Conservation (phyloP, 2,797 vertebrate species). For the Eospalax fontanierii region DNA sequence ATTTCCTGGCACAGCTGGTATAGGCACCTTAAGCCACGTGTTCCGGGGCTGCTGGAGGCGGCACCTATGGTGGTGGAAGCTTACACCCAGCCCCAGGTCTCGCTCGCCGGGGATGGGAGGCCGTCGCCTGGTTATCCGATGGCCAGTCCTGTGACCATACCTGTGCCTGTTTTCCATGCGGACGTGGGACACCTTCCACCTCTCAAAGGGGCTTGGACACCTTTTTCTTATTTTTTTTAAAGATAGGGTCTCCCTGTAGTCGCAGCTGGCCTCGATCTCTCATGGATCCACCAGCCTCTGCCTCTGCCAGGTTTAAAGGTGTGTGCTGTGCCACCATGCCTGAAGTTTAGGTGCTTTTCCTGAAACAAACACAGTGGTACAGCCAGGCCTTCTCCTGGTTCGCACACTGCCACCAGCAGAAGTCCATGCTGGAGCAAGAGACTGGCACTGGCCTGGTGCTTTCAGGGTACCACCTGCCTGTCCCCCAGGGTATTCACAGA, state of each 20-base stretch:
- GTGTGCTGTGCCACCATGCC: no score
- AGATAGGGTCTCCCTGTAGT: no score
- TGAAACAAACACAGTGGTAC: background rate
- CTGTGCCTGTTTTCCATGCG: accelerated
- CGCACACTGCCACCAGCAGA: no score
- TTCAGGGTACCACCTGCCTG: accelerated
- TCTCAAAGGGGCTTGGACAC: no score
- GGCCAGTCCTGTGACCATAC: background rate
- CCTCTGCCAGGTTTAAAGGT: no score
- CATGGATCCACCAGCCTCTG: no score
- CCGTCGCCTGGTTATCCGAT: background rate
- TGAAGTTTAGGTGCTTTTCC: background rate
- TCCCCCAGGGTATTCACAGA: background rate
- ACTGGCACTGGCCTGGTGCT: no score
- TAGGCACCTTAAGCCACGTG: no score
- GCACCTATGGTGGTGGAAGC: background rate
- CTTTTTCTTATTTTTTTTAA: background rate
- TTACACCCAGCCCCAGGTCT: background rate
- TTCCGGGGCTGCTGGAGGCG: no score
- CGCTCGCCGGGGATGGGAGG: background rate
- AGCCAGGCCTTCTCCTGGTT: background rate
- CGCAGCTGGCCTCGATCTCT: no score
- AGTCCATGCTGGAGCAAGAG: background rate
- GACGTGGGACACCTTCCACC: no score
- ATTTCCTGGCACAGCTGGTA: background rate